Evolutionary conservation across 1,140 invertebrate genomes (phyloP), one percentile per base, ranked within the genome.

Genomic region (Lepidostoma basale): DNA sequence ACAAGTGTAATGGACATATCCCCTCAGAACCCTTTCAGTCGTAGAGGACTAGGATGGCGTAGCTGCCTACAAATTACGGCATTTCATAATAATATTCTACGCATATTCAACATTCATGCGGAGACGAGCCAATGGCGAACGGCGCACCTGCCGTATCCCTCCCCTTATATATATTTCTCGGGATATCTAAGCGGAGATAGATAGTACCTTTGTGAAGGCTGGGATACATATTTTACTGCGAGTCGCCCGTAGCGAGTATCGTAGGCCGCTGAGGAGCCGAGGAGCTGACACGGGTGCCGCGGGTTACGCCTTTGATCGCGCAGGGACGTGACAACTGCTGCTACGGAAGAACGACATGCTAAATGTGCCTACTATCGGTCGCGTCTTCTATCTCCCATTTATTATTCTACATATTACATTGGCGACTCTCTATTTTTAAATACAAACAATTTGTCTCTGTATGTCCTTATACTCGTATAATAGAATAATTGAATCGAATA

Each of bases 71-170:
- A 62, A 72, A 68, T 70, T 70, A 65, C 64, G 64, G 69, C 66
- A 54, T 66, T 60, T 66, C 67, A 47, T 54, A 54, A 65, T 69
- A 73, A 67, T 69, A 58, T 73, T 66, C 42, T 60, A 40, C 33
- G 56, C 56, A 42, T 42, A 60, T 60, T 42, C 56, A 60, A 47
- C 42, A 30, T 62, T 62, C 64, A 62, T 39, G 47, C 47, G 28
- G 44, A 66, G 62, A 68, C 49, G 62, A 47, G 40, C 71, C 71
- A 73, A 73, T 73, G 62, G 71, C 67, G 59, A 47, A 44, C 47
- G 28, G 47, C 60, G 67, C 71, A 73, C 71, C 71, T 73, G 71
- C 67, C 64, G 71, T 30, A 40, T 45, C 63, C 42, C 67, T 39
- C 58, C 44, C 64, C 63, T 47, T 59, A 30, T 67, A 39, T 20